Base-by-base conservation (phyloP, 2,113 vertebrate species). In the Carassius gibelio region DNA sequence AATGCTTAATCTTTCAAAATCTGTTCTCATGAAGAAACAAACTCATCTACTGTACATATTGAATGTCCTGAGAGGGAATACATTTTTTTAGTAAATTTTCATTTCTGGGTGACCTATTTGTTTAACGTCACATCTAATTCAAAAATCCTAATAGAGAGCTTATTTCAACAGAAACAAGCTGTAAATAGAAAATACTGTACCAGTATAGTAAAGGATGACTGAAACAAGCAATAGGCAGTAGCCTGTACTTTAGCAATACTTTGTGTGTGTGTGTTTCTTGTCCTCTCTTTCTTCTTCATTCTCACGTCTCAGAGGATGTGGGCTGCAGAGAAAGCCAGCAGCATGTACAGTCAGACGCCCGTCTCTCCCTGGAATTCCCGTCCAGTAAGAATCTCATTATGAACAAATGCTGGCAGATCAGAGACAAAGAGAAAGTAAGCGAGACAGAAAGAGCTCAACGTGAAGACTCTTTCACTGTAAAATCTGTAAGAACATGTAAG, bases 311-410 rank as follows among this genome's bases (percentile, higher is more conserved):
- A 26, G 77, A 87, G 85, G 87, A 85, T 74, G 80, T 52, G 52
- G 84, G 87, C 81, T 80, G 82, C 82, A 71, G 85, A 42, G 81
- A 81, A 87, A 83, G 85, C 79, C 83, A 83, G 81, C 82, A 75
- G 81, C 84, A 84, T 85, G 83, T 86, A 84, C 84, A 90, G 87
- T 80, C 57, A 81, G 85, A 86, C 36, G 57, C 64, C 74, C 61
- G 71, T 87, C 86, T 87, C 84, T 83, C 76, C 14, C 36, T 80
- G 87, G 87, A 88, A 87, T 81, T 82, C 85, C 87, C 48, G 71
- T 87, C 87, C 86, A 84, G 81, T 69, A 86, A 84, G 86, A 88
- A 87, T 90, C 89, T 90, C 85, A 88, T 90, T 88, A 90, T 84
- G 85, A 85, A 88, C 86, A 90, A 88, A 90, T 80, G 71, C n/a